A percentile compares a stretch with the other conserved stretches of the same genome.
Conservation (phyloP, 1,140 invertebrate species). For the Bombus sibiricus region DNA sequence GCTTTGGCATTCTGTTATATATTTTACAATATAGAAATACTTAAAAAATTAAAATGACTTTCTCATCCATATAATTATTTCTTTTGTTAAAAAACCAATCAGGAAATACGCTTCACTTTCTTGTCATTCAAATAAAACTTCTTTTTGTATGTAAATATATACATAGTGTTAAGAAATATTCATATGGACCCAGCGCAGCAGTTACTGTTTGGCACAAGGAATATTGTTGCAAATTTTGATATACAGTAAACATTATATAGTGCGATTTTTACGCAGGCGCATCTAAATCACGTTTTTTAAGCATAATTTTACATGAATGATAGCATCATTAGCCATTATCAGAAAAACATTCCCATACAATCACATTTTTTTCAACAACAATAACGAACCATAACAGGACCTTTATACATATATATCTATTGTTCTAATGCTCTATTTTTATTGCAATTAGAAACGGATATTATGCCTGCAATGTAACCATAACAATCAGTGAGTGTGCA, state of each 20-base stretch:
- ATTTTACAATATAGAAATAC: slow-evolving; percentile 55
- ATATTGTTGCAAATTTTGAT: slow-evolving; percentile 49
- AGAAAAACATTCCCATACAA: slow-evolving; percentile 30
- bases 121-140: slow-evolving; percentile 17
- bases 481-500: neutral
- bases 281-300: slow-evolving; percentile 30
- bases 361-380: slow-evolving; percentile 49
- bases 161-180: slow-evolving; percentile 34
- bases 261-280: slow-evolving; percentile 18
- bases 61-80: slow-evolving; percentile 40
- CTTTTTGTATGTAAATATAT: slow-evolving; percentile 36
- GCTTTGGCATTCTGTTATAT: slow-evolving; percentile 63
- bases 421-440: slow-evolving; percentile 22
- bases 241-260: slow-evolving; percentile 38
- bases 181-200: slow-evolving; percentile 16
- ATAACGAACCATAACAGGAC: slow-evolving; percentile 49
- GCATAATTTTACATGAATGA: slow-evolving; percentile 14
- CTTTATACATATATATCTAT: slow-evolving; percentile 45
- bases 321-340: neutral
- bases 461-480: slow-evolving; percentile 27
- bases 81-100: slow-evolving; percentile 43
- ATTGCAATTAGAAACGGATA: slow-evolving; percentile 26
- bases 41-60: slow-evolving; percentile 53
- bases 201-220: slow-evolving; percentile 46
- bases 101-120: slow-evolving; percentile 5